phyloP scores from a whole-genome alignment of 2,113 vertebrate genomes.

The Capreolus pygargus region DNA sequence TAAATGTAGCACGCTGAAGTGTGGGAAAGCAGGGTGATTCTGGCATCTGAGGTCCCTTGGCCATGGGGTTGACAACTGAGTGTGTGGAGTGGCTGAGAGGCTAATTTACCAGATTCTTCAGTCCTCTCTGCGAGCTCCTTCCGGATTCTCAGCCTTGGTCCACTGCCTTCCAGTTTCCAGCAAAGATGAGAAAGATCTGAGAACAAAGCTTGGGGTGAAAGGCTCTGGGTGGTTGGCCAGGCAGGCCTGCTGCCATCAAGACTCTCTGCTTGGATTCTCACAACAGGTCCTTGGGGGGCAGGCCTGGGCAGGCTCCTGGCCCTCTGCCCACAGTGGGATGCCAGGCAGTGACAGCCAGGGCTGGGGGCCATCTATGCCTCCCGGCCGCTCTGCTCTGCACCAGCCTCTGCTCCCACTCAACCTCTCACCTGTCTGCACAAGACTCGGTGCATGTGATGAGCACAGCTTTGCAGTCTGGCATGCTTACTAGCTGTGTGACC shows the following conservation, averaged over 20 bases:
- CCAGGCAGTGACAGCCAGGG: background rate
- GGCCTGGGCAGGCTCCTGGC: background rate
- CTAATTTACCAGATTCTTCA: background rate
- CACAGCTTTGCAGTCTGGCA: background rate
- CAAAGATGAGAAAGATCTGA: background rate
- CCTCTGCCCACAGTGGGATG: background rate
- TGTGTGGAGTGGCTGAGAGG: rapidly evolving
- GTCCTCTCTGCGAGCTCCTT: background rate
- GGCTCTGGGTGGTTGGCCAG: background rate
- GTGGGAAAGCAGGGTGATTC: background rate
- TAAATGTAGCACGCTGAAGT: background rate
- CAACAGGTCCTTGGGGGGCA: background rate
- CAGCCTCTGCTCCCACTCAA: background rate
- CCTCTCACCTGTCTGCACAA: background rate
- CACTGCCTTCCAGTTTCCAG: background rate
- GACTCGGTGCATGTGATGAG: background rate
- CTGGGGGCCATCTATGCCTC: background rate
- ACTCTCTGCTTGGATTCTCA: background rate
- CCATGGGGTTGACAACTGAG: background rate
- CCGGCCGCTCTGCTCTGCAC: background rate
- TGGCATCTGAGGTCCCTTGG: background rate
- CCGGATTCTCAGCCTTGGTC: background rate
- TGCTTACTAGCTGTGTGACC: background rate
- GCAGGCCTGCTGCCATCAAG: background rate
- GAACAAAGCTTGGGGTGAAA: background rate